These are phyloP conservation scores for Cuculus canorus DNA, from an alignment of 2,797 vertebrate species.

Conservation along the genomic window DNA sequence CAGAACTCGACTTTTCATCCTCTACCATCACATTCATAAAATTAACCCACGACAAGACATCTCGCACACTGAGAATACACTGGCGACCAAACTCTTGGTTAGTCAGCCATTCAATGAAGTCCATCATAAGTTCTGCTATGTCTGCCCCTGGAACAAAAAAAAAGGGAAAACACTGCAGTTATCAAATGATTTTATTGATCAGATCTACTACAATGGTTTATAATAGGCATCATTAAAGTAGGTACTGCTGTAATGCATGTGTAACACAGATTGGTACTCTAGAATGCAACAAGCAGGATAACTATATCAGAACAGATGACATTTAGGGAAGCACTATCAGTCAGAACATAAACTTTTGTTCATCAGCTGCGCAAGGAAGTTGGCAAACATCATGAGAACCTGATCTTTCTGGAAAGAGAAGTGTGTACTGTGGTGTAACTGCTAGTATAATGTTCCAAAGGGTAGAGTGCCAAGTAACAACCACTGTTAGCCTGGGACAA, in stretches of 20 bases:
- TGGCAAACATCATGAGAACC: too few species aligned
- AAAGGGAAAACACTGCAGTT: neutral
- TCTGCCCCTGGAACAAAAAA: slow-evolving; percentile 79
- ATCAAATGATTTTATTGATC: neutral
- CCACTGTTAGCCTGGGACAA: too few species aligned
- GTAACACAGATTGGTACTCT: neutral
- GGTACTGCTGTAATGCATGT: neutral
- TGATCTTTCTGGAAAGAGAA: too few species aligned
- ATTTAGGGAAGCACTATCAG: too few species aligned
- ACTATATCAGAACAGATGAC: too few species aligned
- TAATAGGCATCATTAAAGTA: neutral
- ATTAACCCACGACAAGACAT: slow-evolving; percentile 92
- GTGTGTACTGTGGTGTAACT: too few species aligned
- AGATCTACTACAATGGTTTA: neutral
- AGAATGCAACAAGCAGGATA: neutral
- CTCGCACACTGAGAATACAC: slow-evolving; percentile 91
- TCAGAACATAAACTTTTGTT: too few species aligned
- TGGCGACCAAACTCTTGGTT: slow-evolving; percentile 90
- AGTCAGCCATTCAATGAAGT: slow-evolving; percentile 93
- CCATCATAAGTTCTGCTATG: slow-evolving; percentile 90
- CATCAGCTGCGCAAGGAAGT: too few species aligned
- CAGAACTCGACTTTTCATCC: slow-evolving; percentile 72
- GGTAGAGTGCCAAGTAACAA: too few species aligned
- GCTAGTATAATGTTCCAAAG: too few species aligned
- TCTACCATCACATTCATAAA: slow-evolving; percentile 89